Percentiles rank a stretch among this genome's conserved stretches.
Evolutionary conservation across 2,888 invertebrate species (phyloP).

Genomic region (Caenorhabditis wallacei): DNA sequence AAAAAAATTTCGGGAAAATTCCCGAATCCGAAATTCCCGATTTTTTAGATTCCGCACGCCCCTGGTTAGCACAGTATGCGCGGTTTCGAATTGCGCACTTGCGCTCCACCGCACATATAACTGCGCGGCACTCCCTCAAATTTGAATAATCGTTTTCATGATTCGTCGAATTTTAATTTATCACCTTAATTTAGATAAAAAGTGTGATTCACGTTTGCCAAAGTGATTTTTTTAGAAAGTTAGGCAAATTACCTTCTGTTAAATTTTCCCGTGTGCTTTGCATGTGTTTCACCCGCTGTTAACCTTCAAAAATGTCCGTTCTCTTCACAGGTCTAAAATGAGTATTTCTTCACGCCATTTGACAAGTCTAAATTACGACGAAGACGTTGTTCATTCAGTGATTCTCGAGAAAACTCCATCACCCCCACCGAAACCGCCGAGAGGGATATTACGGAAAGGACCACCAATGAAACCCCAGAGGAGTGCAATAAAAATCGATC

Average conservation of each 20-base stretch:
- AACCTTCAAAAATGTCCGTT: conserved; percentile 41
- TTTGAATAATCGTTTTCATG: conserved; percentile 32
- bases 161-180: too few relatives aligned
- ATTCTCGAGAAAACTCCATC: conserved; percentile 47
- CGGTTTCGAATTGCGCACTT: too few relatives aligned
- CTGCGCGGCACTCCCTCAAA: conserved; percentile 24
- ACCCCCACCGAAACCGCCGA: conserved; percentile 64
- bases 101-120: conserved; percentile 42
- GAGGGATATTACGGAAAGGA: conserved; percentile 54
- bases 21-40: too few relatives aligned
- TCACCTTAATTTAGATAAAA: too few relatives aligned
- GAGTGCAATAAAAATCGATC: conserved; percentile 58
- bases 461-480: conserved; percentile 66
- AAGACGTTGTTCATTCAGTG: conserved; percentile 38
- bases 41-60: too few relatives aligned
- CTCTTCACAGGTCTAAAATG: conserved; percentile 42
- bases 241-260: neutral
- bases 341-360: conserved; percentile 25
- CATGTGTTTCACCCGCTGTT: conserved; percentile 33
- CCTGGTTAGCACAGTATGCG: too few relatives aligned
- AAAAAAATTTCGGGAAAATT: too few relatives aligned
- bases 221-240: neutral
- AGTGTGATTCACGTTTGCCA: too few relatives aligned
- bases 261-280: conserved; percentile 36
- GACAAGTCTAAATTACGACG: conserved; percentile 11